Percentiles rank a stretch among this genome's conserved stretches.
Evolutionary conservation across 2,113 vertebrate genomes (phyloP).

Genomic region (Isurus oxyrinchus): DNA sequence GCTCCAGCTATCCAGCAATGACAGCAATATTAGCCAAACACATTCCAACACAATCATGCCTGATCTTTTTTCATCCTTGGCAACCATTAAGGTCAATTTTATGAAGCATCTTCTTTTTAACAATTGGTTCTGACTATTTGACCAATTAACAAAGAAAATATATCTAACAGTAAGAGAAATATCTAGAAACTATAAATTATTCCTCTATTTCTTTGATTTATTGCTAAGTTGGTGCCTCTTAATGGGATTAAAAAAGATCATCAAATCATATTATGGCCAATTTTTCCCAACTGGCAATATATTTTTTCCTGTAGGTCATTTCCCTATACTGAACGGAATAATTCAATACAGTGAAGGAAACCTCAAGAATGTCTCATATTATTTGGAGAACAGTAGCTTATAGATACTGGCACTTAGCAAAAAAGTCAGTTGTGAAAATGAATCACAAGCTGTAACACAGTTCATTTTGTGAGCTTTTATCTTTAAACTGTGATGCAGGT

Average conservation of each 20-base stretch:
- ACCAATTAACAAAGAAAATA: neutral
- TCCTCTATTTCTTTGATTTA: neutral
- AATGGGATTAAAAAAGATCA: neutral
- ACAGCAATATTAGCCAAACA: neutral
- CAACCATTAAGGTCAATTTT: neutral
- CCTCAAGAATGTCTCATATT: neutral
- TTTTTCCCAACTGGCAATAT: neutral
- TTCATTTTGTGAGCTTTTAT: neutral
- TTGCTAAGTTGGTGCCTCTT: neutral
- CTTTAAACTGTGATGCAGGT: neutral
- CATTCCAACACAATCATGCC: neutral
- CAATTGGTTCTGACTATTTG: neutral
- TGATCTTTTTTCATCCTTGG: neutral
- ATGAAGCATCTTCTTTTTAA: neutral
- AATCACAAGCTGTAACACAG: neutral
- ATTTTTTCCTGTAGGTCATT: neutral
- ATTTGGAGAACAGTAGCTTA: neutral
- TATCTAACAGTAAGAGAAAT: neutral
- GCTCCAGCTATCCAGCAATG: neutral
- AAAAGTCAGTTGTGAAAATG: neutral
- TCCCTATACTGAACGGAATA: neutral
- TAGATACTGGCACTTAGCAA: neutral
- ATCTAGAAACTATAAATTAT: neutral
- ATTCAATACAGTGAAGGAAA: neutral
- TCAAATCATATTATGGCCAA: neutral